phyloP scores from a whole-genome alignment of 2,113 vertebrate genomes.

The Cottus gobio region DNA sequence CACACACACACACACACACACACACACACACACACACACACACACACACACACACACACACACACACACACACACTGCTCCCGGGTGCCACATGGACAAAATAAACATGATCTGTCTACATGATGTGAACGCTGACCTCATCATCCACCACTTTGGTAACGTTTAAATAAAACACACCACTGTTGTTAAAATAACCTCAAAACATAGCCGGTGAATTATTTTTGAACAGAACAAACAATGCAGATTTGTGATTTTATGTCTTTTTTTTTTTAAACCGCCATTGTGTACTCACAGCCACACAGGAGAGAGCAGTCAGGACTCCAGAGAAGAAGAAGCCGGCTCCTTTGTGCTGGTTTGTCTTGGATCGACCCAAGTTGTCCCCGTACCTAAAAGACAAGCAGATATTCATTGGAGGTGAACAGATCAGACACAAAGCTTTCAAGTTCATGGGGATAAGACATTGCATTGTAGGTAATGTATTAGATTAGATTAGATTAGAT shows the following conservation, averaged over 20 bases:
- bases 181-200: not conserved
- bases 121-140: slow-evolving; percentile 13
- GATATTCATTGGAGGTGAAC: not conserved
- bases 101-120: slow-evolving; percentile 52
- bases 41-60: slow-evolving; percentile 29
- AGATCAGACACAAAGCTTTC: not conserved
- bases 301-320: slow-evolving; percentile 90
- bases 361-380: slow-evolving; percentile 72
- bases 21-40: slow-evolving; percentile 9
- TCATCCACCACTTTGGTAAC: not conserved
- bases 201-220: not conserved
- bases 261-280: not conserved
- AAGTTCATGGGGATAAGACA: not conserved
- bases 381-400: slow-evolving; percentile 78
- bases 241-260: too few species aligned
- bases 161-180: not conserved
- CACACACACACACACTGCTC: slow-evolving; percentile 49
- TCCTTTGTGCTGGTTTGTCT: slow-evolving; percentile 79
- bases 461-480: not conserved
- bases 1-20: slow-evolving; percentile 42
- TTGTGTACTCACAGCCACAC: slow-evolving; percentile 88
- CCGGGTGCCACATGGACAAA: slow-evolving; percentile 65
- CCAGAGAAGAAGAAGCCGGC: slow-evolving; percentile 91
- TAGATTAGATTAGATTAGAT: too few species aligned
- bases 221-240: not conserved